Base-by-base conservation (phyloP, 92 coral and sea anemone genomes). In the Micromussa lordhowensis region DNA sequence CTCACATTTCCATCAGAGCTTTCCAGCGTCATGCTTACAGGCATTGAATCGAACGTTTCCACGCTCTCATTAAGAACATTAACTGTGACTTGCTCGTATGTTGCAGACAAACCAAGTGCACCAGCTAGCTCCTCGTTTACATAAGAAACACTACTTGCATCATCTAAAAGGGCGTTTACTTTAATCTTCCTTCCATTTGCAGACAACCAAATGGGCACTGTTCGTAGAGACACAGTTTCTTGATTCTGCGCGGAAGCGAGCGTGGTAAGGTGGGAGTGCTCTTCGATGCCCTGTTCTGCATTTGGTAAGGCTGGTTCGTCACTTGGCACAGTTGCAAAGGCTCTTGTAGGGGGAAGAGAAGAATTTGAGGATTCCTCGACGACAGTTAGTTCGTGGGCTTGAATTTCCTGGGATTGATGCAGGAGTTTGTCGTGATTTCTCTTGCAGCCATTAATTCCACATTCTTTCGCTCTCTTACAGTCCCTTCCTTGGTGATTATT, bases 71-170 rank as follows among this genome's bases (percentile, higher is more conserved):
- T 73, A 29, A 73, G 78, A 21, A 73, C n/a, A n/a, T 35, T 73
- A 28, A 73, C 78, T 73, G 18, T 29, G 38, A 73, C 78, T 19
- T 73, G 13, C 38, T 73, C 51, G 78, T 73, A 73, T 36, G 78
- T 73, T 32, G 78, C 89, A 36, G 68, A 74, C 74, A 90, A 64
- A 18, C 90, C 87, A 1, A 85, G 83, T 7, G 55, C 30, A 19
- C 90, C 87, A 26, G 92, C 90, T 13, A 85, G 84, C 18, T 92
- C 92, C 76, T 92, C 90, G 48, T 85, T 92, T 48, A 88, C 57
- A n/a, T n/a, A n/a, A n/a, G n/a, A n/a, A n/a, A n/a, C n/a, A n/a
- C n/a, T n/a, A n/a, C n/a, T n/a, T n/a, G n/a, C n/a, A n/a, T n/a
- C n/a, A n/a, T n/a, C n/a, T 18, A 92, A 70, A 13, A 89, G 61